Percentiles rank a stretch among this genome's conserved stretches.
phyloP scores from a whole-genome alignment of 2,113 vertebrate genomes.

The Xiphophorus hellerii region DNA sequence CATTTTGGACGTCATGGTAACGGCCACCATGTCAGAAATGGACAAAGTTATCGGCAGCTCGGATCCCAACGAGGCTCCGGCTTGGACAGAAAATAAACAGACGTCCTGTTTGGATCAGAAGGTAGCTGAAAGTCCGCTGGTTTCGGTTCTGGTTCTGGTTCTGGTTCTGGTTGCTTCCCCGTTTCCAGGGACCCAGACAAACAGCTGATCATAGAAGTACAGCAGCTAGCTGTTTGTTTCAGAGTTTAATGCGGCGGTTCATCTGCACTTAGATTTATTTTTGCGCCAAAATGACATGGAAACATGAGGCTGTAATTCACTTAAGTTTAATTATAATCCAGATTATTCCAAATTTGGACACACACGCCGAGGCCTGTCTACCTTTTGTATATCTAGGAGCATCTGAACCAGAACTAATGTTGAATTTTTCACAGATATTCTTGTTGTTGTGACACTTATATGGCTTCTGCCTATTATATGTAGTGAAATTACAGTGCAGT shows the following conservation, averaged over 20 bases:
- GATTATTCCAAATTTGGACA: neutral
- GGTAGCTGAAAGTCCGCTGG: slow-evolving; percentile 11
- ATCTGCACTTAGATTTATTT: rapidly evolving
- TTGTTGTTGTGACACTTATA: neutral
- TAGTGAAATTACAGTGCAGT: no score
- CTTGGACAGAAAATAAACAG: neutral
- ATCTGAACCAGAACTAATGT: neutral
- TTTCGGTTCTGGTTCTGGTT: neutral
- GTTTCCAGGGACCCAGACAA: neutral
- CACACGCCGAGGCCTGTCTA: slow-evolving; percentile 40
- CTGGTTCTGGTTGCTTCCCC: neutral
- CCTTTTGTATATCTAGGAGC: slow-evolving; percentile 56
- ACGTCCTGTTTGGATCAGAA: slow-evolving; percentile 15
- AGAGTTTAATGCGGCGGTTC: rapidly evolving
- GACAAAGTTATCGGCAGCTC: slow-evolving; percentile 50
- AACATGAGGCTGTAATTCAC: neutral
- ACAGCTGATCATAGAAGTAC: slow-evolving; percentile 68
- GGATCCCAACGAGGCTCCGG: neutral
- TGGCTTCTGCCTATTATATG: no score
- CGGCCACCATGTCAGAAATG: slow-evolving; percentile 56
- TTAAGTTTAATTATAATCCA: neutral
- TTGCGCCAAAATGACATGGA: rapidly evolving
- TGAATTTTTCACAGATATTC: neutral
- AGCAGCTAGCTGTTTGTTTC: slow-evolving; percentile 42
- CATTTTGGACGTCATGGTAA: slow-evolving; percentile 68